Conservation (phyloP, 2,888 invertebrate species). For the Poecilus cupreus region DNA sequence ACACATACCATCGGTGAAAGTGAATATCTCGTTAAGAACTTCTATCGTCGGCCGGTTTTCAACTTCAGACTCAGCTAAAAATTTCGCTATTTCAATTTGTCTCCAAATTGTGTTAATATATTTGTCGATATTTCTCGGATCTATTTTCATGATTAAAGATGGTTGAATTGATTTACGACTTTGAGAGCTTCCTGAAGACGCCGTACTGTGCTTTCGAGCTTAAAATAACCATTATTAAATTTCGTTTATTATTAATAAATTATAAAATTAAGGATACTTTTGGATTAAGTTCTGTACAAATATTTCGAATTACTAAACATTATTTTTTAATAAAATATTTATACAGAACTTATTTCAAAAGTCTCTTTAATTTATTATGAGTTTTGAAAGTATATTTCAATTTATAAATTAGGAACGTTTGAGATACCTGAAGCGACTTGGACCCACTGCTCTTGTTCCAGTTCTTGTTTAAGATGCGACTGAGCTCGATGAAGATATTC, state of each 20-base stretch:
- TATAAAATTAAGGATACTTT: too few species aligned
- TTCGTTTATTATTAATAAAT: background rate
- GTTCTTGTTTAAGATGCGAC: conserved; percentile 79
- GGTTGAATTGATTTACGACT: conserved; percentile 74
- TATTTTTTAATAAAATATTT: too few species aligned
- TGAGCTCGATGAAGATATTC: conserved; percentile 77
- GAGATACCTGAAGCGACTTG: conserved; percentile 72
- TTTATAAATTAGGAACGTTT: too few species aligned
- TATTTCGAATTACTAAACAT: too few species aligned
- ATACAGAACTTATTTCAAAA: too few species aligned
- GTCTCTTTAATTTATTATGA: too few species aligned
- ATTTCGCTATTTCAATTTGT: conserved; percentile 88
- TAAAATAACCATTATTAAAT: conserved; percentile 12
- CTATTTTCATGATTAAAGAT: conserved; percentile 82
- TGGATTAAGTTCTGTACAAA: too few species aligned
- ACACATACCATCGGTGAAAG: conserved; percentile 66
- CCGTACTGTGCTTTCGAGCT: conserved; percentile 63
- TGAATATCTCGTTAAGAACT: conserved; percentile 66
- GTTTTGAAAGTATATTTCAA: too few species aligned
- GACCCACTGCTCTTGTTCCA: conserved; percentile 76
- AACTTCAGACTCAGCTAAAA: conserved; percentile 79
- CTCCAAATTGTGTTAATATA: conserved; percentile 86
- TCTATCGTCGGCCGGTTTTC: conserved; percentile 72
- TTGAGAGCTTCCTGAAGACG: conserved; percentile 66
- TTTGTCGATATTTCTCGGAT: conserved; percentile 82